These are phyloP conservation scores for Haliaeetus leucogaster DNA, from an alignment of 2,113 vertebrate genomes.

Conservation along the genomic window DNA sequence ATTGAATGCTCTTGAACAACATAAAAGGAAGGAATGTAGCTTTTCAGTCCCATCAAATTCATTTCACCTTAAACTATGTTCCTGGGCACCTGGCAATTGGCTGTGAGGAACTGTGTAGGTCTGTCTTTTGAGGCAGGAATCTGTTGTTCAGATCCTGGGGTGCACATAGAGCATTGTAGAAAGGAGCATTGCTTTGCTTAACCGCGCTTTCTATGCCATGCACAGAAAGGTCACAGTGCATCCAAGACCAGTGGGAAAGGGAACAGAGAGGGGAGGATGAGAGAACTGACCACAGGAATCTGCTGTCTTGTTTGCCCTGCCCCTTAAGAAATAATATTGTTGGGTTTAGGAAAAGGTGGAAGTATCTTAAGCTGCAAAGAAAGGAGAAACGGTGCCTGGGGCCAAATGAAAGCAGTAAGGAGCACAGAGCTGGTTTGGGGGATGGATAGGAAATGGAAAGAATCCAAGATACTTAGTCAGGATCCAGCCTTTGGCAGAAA, in stretches of 20 bases:
- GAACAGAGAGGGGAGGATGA: background rate
- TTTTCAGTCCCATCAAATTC: background rate
- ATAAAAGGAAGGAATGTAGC: background rate
- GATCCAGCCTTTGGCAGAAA: background rate
- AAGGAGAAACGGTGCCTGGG: background rate
- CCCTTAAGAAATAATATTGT: background rate
- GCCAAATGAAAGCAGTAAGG: background rate
- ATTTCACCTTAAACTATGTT: background rate
- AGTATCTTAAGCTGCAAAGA: background rate
- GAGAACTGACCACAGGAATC: background rate
- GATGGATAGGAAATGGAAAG: background rate
- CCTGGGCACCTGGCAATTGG: background rate
- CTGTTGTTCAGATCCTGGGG: background rate
- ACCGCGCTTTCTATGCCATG: background rate
- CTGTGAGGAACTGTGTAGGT: background rate
- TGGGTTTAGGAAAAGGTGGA: background rate
- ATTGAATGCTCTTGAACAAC: background rate
- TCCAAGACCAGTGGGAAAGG: background rate
- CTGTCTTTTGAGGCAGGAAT: background rate
- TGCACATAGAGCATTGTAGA: background rate
- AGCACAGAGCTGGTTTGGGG: background rate
- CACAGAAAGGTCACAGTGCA: background rate
- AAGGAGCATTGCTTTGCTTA: background rate
- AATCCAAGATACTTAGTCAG: background rate
- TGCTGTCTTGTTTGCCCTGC: background rate